These are phyloP conservation scores for Bombus vancouverensis DNA, from an alignment of 1,140 invertebrate genomes.

Conservation along the genomic window DNA sequence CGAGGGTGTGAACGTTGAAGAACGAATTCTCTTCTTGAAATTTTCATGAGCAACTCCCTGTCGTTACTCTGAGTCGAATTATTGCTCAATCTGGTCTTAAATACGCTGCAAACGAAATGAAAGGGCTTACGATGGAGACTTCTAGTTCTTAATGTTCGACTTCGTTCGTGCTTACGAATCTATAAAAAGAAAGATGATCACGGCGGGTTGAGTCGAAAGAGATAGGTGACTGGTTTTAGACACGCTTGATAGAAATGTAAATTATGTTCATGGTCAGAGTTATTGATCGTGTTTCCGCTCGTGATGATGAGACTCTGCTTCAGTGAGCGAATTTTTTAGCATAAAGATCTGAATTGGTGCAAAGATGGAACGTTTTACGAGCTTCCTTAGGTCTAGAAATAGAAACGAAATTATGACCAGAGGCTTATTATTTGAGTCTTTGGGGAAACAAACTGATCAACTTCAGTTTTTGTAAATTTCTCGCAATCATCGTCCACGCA, in stretches of 20 bases:
- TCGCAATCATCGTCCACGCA: too few species aligned
- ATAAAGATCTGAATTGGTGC: too few species aligned
- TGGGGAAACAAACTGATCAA: too few species aligned
- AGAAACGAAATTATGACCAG: too few species aligned
- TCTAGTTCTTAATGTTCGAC: too few species aligned
- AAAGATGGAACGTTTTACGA: not conserved
- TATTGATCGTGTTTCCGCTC: not conserved
- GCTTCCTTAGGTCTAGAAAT: too few species aligned
- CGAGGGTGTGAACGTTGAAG: not conserved
- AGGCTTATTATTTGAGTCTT: too few species aligned
- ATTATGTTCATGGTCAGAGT: not conserved
- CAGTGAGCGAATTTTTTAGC: not conserved
- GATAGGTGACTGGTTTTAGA: not conserved
- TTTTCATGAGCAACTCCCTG: slow-evolving; percentile 7
- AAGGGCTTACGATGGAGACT: not conserved
- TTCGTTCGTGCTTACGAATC: not conserved
- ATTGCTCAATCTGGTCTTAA: not conserved
- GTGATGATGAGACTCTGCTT: not conserved
- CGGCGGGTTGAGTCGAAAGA: not conserved
- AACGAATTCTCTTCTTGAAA: slow-evolving; percentile 36
- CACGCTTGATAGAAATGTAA: not conserved
- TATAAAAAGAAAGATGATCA: not conserved
- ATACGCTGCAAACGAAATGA: not conserved
- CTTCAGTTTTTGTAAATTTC: too few species aligned
- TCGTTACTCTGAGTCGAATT: too few species aligned